phyloP scores from a whole-genome alignment of 2,113 vertebrate species.

The Otis tarda region DNA sequence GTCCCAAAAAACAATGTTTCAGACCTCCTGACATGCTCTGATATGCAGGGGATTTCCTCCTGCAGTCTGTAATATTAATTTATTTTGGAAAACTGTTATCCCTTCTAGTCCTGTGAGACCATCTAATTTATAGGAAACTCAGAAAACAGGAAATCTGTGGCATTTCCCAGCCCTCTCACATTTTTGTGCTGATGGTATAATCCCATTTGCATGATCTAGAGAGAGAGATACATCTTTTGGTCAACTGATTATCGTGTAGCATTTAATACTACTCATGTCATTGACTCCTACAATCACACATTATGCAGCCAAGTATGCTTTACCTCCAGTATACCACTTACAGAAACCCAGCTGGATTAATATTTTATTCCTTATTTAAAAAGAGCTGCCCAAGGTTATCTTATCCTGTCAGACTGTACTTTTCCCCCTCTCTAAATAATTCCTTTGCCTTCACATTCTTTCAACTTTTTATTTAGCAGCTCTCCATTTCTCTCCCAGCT shows the following conservation, averaged over 20 bases:
- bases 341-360: background rate
- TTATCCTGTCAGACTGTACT: background rate
- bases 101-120: conserved; percentile 31
- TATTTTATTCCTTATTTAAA: conserved; percentile 42
- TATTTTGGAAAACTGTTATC: conserved; percentile 29
- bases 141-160: conserved; percentile 52
- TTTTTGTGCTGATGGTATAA: conserved; percentile 16
- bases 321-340: background rate
- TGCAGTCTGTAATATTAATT: background rate
- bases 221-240: conserved; percentile 35
- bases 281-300: background rate
- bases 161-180: conserved; percentile 26
- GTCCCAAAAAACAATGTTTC: conserved; percentile 18
- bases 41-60: conserved; percentile 48
- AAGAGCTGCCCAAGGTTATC: conserved; percentile 48
- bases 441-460: conserved; percentile 39
- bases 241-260: background rate
- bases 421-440: background rate
- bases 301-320: background rate
- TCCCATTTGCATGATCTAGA: conserved; percentile 13
- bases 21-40: conserved; percentile 25
- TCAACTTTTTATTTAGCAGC: conserved; percentile 48
- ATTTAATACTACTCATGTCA: background rate
- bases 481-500: conserved; percentile 28
- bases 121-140: conserved; percentile 31